Conservation (phyloP, 2,888 invertebrate genomes). For the Crossocerus cetratus region DNA sequence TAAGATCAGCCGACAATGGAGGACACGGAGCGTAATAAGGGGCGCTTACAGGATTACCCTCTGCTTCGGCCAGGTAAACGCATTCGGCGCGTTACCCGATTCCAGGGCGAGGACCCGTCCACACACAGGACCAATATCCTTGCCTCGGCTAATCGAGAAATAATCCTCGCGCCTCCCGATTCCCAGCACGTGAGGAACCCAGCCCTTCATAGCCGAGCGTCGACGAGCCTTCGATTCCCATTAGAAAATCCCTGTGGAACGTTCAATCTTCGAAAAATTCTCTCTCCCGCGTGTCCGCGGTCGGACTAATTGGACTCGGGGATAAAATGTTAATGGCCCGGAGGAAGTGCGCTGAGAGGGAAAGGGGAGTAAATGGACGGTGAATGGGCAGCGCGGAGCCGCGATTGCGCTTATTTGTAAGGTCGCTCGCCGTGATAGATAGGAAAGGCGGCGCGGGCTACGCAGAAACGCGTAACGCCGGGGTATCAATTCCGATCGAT, state of each 20-base stretch:
- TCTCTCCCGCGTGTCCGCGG: too few species aligned
- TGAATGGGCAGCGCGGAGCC: background rate
- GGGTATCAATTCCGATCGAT: slow-evolving; percentile 54
- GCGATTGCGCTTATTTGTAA: background rate
- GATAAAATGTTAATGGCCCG: too few species aligned
- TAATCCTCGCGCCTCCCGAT: background rate
- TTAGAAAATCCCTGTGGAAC: background rate
- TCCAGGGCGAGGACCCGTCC: background rate
- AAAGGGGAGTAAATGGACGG: background rate
- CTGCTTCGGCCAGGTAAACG: slow-evolving; percentile 59
- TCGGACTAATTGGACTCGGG: too few species aligned
- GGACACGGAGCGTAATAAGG: slow-evolving; percentile 74
- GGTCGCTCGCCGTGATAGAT: background rate
- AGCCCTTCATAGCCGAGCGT: background rate
- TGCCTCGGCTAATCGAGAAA: background rate
- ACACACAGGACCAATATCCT: background rate
- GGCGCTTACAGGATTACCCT: slow-evolving; percentile 73
- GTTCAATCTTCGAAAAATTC: background rate
- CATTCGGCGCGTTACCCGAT: slow-evolving; percentile 47
- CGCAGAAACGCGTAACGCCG: slow-evolving; percentile 23
- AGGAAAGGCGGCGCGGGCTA: slow-evolving; percentile 6
- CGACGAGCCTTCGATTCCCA: background rate
- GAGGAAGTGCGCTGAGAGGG: background rate
- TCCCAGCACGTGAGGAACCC: background rate
- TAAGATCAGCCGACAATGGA: slow-evolving; percentile 72